phyloP scores from a whole-genome alignment of 1,140 invertebrate species.

The Lamellibrachia luymesi region DNA sequence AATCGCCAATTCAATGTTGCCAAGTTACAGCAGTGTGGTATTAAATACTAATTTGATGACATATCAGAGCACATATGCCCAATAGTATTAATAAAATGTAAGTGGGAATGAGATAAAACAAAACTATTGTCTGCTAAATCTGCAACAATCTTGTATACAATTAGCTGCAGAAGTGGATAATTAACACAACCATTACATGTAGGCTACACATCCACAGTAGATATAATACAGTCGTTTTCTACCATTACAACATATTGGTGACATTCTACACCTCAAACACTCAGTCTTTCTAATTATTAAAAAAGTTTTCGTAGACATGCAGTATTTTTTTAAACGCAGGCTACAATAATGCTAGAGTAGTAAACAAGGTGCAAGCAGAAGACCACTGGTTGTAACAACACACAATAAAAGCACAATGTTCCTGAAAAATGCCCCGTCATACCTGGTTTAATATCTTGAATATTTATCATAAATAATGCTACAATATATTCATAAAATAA shows the following conservation, averaged over 20 bases:
- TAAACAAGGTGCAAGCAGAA: not conserved
- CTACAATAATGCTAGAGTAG: not conserved
- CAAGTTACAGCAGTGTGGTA: not conserved
- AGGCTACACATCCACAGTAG: not conserved
- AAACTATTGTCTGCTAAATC: not conserved
- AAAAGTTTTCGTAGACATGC: not conserved
- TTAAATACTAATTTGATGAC: not conserved
- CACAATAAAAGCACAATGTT: not conserved
- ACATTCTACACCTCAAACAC: not conserved
- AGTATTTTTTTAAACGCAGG: not conserved
- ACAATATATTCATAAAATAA: not conserved
- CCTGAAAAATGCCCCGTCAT: not conserved
- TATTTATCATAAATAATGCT: not conserved
- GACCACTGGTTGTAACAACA: not conserved
- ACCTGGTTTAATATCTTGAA: not conserved
- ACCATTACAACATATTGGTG: not conserved
- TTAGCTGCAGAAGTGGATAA: not conserved
- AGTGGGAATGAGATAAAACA: not conserved
- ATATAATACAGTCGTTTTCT: not conserved
- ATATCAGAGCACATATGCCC: not conserved
- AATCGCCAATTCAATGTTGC: not conserved
- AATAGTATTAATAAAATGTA: not conserved
- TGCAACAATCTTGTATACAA: not conserved
- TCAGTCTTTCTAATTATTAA: not conserved
- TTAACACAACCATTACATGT: not conserved